Evolutionary conservation across 2,113 vertebrate species (phyloP).

Genomic region (Melanotaenia duboulayi): DNA sequence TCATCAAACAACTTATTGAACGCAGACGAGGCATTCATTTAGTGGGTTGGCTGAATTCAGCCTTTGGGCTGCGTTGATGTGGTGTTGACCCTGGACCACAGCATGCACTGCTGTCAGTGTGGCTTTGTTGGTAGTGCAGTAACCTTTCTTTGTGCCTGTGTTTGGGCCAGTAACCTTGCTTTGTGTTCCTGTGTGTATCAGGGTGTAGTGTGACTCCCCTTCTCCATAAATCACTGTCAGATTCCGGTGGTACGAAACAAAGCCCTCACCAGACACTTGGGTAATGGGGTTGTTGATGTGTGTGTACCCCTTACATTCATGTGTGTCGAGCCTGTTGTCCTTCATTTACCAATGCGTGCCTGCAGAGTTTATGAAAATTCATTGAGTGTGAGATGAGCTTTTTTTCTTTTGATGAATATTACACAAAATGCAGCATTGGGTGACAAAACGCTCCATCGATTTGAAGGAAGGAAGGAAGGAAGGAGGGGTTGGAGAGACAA

Average conservation of each 20-base stretch:
- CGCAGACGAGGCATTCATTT: conserved; percentile 47
- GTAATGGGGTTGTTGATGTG: conserved; percentile 66
- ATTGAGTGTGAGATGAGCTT: conserved; percentile 75
- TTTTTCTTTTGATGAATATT: conserved; percentile 71
- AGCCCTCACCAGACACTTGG: conserved; percentile 57
- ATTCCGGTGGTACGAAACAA: conserved; percentile 76
- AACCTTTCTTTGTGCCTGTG: conserved; percentile 74
- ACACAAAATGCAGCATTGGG: conserved; percentile 61
- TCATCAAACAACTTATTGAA: conserved; percentile 68
- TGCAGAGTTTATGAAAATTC: conserved; percentile 78
- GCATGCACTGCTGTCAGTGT: conserved; percentile 58
- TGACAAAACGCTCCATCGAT: conserved; percentile 76
- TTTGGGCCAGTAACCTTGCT: conserved; percentile 79
- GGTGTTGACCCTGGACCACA: conserved; percentile 65
- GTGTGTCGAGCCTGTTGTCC: conserved; percentile 54
- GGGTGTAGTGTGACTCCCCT: conserved; percentile 76
- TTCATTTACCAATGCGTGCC: conserved; percentile 67
- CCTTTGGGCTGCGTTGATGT: conserved; percentile 50
- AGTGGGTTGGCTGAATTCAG: conserved; percentile 50
- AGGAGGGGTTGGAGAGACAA: conserved; percentile 31
- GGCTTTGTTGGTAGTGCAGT: conserved; percentile 67
- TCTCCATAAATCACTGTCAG: conserved; percentile 82
- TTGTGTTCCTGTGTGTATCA: conserved; percentile 75
- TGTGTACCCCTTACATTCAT: conserved; percentile 15
- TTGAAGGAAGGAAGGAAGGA: conserved; percentile 42